phyloP scores from a whole-genome alignment of 64 coral and sea anemone genomes.

The Montipora sp. region DNA sequence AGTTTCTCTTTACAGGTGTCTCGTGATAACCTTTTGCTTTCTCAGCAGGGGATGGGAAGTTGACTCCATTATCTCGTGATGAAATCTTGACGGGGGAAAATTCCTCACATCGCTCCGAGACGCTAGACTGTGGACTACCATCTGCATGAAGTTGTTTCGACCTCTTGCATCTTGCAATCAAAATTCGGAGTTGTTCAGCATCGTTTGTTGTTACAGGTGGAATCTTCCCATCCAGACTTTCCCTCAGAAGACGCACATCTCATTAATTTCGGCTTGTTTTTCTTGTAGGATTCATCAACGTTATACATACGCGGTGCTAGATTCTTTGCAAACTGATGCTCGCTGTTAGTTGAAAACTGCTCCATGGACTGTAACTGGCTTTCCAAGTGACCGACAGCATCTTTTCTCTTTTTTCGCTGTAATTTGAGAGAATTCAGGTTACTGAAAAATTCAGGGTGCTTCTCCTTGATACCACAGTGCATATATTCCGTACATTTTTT shows the following conservation, averaged over 20 bases:
- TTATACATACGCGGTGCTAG: slow-evolving; percentile 26
- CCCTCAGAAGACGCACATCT: slow-evolving; percentile 57
- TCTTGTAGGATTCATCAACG: slow-evolving; percentile 41
- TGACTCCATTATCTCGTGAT: background rate
- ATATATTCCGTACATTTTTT: slow-evolving; percentile 61
- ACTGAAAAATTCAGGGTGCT: slow-evolving; percentile 58
- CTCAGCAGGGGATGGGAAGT: background rate
- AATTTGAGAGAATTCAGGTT: slow-evolving; percentile 60
- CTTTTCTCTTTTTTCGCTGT: slow-evolving; percentile 36
- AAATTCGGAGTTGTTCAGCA: slow-evolving; percentile 12
- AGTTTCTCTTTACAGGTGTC: background rate
- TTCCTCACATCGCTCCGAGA: background rate
- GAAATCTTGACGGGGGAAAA: background rate
- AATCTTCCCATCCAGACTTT: slow-evolving; percentile 62
- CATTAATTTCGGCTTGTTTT: slow-evolving; percentile 62
- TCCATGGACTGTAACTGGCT: slow-evolving; percentile 46
- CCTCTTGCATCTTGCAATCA: slow-evolving; percentile 47
- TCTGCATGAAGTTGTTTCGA: slow-evolving; percentile 1
- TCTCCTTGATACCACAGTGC: slow-evolving; percentile 66
- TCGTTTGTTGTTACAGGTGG: slow-evolving; percentile 54
- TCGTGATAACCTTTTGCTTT: background rate
- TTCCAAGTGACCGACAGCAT: slow-evolving; percentile 54
- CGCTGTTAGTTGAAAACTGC: slow-evolving; percentile 21
- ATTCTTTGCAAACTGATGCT: slow-evolving; percentile 19
- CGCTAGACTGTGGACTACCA: background rate